phyloP scores from a whole-genome alignment of 2,797 vertebrate genomes.

The Manis javanica region DNA sequence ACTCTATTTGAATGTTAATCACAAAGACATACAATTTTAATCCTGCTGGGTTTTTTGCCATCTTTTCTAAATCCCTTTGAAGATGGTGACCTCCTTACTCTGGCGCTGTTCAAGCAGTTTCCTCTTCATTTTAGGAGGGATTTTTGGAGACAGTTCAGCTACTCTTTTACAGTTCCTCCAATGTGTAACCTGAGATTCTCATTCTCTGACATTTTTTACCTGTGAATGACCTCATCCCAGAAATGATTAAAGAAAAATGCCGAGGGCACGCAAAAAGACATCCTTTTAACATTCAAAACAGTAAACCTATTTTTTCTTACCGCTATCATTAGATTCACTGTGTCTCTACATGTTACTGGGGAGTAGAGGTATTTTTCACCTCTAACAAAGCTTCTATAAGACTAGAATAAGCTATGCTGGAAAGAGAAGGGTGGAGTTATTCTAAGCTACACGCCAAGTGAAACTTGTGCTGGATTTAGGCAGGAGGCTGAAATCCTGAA shows the following conservation, averaged over 20 bases:
- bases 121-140: neutral
- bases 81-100: neutral
- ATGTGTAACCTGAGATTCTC: neutral
- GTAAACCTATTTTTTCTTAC: neutral
- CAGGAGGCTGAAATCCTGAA: neutral
- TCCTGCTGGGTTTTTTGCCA: neutral
- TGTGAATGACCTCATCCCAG: neutral
- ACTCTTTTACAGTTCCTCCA: neutral
- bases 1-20: neutral
- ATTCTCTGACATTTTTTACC: neutral
- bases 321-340: neutral
- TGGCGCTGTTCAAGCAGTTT: neutral
- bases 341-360: neutral
- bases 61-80: neutral
- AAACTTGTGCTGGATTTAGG: constrained; percentile 8
- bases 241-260: neutral
- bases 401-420: neutral
- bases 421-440: neutral
- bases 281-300: neutral
- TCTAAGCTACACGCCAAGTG: neutral
- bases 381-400: neutral
- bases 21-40: neutral
- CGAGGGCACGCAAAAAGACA: neutral
- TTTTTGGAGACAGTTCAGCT: neutral
- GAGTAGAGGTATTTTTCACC: neutral